phyloP scores from a whole-genome alignment of 2,113 vertebrate genomes.

The Bombycilla garrulus region DNA sequence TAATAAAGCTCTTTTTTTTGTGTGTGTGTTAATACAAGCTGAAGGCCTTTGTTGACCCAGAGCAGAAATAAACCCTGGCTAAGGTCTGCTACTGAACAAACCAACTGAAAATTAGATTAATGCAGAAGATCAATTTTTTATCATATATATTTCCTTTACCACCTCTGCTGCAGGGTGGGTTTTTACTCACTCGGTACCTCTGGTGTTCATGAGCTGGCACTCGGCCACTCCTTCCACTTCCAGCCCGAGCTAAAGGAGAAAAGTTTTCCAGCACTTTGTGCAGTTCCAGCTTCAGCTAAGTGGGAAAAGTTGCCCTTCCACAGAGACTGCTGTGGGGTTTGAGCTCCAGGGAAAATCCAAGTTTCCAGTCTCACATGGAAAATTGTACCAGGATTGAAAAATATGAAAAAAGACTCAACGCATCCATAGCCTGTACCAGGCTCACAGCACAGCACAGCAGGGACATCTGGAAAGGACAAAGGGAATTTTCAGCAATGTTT shows the following conservation, averaged over 20 bases:
- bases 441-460: neutral
- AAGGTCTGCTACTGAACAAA: neutral
- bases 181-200: neutral
- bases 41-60: neutral
- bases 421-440: neutral
- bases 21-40: neutral
- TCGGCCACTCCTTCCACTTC: neutral
- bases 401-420: neutral
- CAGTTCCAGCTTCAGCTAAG: neutral
- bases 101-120: neutral
- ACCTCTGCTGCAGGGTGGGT: neutral
- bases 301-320: neutral
- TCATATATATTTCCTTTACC: neutral
- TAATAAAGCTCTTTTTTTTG: neutral
- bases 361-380: neutral
- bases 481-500: neutral
- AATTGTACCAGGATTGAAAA: neutral
- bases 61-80: neutral
- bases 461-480: neutral
- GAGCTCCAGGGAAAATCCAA: fast-evolving
- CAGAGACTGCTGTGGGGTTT: neutral
- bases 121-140: neutral
- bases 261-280: neutral
- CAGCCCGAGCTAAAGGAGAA: neutral
- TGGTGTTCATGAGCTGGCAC: neutral